A percentile compares a stretch with the other conserved stretches of the same genome.
phyloP scores from a whole-genome alignment of 1,140 invertebrate genomes.

The Procambarus virginalis region DNA sequence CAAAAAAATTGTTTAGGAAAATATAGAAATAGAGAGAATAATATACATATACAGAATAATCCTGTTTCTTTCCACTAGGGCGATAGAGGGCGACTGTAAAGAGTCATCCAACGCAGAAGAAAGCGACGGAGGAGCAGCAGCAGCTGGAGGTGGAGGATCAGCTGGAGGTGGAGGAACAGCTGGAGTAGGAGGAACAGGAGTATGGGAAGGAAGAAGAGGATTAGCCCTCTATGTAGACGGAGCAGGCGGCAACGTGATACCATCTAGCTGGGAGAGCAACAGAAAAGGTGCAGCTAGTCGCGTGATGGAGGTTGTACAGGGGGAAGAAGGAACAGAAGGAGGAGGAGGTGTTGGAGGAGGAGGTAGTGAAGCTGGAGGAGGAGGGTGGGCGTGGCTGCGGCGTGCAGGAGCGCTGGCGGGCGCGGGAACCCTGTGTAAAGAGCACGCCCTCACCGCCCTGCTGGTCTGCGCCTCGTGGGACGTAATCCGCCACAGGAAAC shows the following conservation, averaged over 20 bases:
- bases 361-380: not conserved
- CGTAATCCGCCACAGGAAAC: conserved; percentile 46
- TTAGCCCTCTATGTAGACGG: too few relatives aligned
- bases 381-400: conserved; percentile 24
- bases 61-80: not conserved
- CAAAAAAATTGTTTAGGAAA: not conserved
- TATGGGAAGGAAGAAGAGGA: too few relatives aligned
- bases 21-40: not conserved
- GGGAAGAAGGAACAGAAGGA: not conserved
- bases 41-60: not conserved
- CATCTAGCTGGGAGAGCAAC: too few relatives aligned
- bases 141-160: too few relatives aligned
- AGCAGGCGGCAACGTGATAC: too few relatives aligned
- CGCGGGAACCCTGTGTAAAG: conserved; percentile 51
- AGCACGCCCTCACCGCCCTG: conserved; percentile 52
- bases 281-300: too few relatives aligned
- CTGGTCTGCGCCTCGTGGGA: conserved; percentile 57
- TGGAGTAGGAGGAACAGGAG: not conserved
- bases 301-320: too few relatives aligned
- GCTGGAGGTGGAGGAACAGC: not conserved
- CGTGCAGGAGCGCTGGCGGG: conserved; percentile 35
- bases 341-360: conserved; percentile 5
- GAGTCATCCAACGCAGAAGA: not conserved
- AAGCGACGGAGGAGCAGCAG: not conserved
- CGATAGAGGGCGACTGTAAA: not conserved